Percentiles rank a stretch among this genome's conserved stretches.
phyloP scores from a whole-genome alignment of 2,113 vertebrate genomes.

The Caretta caretta region DNA sequence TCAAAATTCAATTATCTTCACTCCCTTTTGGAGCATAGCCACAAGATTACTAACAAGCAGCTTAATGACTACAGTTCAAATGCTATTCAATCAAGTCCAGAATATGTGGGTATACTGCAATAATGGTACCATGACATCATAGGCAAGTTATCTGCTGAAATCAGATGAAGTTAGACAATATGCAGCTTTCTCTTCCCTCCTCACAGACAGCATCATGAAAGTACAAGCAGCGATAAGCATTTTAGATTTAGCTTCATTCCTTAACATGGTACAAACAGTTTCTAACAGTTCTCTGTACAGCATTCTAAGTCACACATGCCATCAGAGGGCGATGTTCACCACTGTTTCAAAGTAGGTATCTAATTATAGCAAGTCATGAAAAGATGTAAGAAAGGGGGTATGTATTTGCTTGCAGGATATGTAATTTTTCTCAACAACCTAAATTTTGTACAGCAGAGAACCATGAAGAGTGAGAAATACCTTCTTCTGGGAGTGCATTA shows the following conservation, averaged over 20 bases:
- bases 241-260: neutral
- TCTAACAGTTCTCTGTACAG: neutral
- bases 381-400: neutral
- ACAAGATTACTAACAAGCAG: conserved; percentile 78
- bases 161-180: conserved; percentile 33
- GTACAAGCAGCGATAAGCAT: neutral
- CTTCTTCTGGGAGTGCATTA: fast-evolving
- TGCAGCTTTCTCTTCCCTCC: conserved; percentile 27
- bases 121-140: conserved; percentile 75
- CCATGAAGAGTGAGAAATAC: neutral
- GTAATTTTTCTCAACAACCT: neutral
- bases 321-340: fast-evolving
- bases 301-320: neutral
- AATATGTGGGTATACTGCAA: conserved; percentile 38
- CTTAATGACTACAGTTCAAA: conserved; percentile 73
- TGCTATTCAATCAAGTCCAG: conserved; percentile 46
- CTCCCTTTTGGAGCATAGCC: conserved; percentile 74
- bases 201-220: neutral
- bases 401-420: neutral
- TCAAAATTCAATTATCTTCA: conserved; percentile 74
- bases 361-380: neutral
- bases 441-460: neutral
- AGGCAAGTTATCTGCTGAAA: conserved; percentile 64
- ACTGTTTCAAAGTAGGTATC: neutral
- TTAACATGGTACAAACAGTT: neutral